Conservation (phyloP, 2,888 invertebrate genomes). For the Heteromyza rotundicornis region DNA sequence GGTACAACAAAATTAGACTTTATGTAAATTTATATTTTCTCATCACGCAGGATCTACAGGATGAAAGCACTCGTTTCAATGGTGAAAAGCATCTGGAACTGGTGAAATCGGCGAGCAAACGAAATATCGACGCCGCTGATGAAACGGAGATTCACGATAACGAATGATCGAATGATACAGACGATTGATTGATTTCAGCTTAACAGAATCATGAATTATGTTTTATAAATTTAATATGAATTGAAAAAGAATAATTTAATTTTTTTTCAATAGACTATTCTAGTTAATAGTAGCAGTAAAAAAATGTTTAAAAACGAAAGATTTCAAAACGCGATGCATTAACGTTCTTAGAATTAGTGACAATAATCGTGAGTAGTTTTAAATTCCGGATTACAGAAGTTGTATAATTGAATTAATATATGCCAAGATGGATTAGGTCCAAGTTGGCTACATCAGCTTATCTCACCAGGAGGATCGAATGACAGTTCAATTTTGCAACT, state of each 20-base stretch:
- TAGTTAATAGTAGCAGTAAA: not conserved
- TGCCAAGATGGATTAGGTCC: not conserved
- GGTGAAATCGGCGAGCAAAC: constrained; percentile 57
- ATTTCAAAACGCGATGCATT: not conserved
- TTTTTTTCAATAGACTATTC: not conserved
- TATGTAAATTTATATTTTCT: constrained; percentile 10
- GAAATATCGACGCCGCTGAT: constrained; percentile 57
- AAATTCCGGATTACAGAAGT: not conserved
- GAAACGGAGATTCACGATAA: constrained; percentile 46
- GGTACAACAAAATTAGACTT: no score
- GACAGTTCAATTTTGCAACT: no score
- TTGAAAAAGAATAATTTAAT: not conserved
- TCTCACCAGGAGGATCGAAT: no score
- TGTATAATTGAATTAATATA: not conserved
- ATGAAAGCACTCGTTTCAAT: constrained; percentile 61
- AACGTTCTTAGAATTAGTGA: not conserved
- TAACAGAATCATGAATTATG: no score
- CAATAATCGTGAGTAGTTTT: not conserved
- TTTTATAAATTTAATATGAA: not conserved
- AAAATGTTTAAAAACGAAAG: not conserved
- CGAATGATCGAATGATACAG: constrained; percentile 28
- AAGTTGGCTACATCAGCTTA: no score
- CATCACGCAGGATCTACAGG: constrained; percentile 54
- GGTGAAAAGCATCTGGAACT: constrained; percentile 60
- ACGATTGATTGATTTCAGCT: no score